These are phyloP conservation scores for Bufo gargarizans DNA, from an alignment of 2,113 vertebrate species.

Conservation along the genomic window DNA sequence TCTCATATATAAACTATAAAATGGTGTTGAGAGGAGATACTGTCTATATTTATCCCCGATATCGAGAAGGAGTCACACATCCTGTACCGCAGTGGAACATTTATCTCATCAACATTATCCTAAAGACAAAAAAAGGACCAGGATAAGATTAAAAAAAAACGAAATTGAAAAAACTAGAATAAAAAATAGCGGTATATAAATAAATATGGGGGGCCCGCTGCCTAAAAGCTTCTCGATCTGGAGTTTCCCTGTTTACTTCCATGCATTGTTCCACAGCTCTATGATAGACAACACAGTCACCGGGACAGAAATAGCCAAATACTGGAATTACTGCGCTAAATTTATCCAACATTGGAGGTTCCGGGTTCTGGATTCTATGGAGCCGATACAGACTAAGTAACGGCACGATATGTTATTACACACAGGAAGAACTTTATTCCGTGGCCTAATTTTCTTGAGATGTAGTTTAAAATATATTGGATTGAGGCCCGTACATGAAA, in stretches of 20 bases:
- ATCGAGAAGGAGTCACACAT: background rate
- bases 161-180: background rate
- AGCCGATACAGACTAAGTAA: background rate
- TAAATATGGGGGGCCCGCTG: background rate
- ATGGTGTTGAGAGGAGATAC: background rate
- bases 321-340: background rate
- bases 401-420: background rate
- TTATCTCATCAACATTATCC: constrained; percentile 1
- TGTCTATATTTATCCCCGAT: constrained; percentile 5
- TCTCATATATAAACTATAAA: too few species aligned
- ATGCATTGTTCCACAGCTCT: constrained; percentile 17
- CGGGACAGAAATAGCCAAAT: constrained; percentile 16
- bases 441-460: too few species aligned
- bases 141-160: background rate
- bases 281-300: constrained; percentile 37
- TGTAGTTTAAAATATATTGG: background rate
- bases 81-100: background rate
- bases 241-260: constrained; percentile 46
- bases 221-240: constrained; percentile 14
- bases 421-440: background rate
- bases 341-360: constrained; percentile 9
- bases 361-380: background rate
- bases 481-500: background rate
- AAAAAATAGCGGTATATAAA: constrained; percentile 9
- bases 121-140: background rate